A percentile compares a stretch with the other conserved stretches of the same genome.
Evolutionary conservation across 2,113 vertebrate genomes (phyloP).

Genomic region (Puma concolor): DNA sequence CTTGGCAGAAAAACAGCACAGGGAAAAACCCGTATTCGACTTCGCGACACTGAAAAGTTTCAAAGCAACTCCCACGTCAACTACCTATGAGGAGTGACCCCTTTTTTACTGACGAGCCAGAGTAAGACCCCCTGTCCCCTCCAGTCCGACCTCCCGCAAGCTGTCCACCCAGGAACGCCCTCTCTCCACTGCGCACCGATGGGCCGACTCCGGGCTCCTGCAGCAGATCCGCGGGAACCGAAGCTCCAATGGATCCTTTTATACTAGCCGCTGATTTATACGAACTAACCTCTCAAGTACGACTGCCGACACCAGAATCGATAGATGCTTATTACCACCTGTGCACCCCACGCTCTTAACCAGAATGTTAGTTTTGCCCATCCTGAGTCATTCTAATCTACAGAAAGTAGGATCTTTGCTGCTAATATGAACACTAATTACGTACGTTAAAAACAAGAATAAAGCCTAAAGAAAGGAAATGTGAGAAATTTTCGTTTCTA

Average conservation of each 20-base stretch:
- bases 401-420: neutral
- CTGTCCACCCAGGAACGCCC: neutral
- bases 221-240: neutral
- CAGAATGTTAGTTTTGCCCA: neutral
- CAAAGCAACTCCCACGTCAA: neutral
- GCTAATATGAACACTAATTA: neutral
- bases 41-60: neutral
- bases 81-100: neutral
- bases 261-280: neutral
- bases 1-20: neutral
- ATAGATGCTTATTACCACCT: neutral
- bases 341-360: neutral
- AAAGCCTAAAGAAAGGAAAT: neutral
- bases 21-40: neutral
- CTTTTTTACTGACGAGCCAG: neutral
- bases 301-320: no score
- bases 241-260: neutral
- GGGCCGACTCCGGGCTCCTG: neutral
- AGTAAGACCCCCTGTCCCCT: neutral
- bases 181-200: neutral
- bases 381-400: neutral
- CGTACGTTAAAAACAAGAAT: constrained; percentile 2
- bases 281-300: neutral
- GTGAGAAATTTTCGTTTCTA: neutral
- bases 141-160: neutral